Base-by-base conservation (phyloP, 1,140 invertebrate genomes). In the Drosophila suzukii region DNA sequence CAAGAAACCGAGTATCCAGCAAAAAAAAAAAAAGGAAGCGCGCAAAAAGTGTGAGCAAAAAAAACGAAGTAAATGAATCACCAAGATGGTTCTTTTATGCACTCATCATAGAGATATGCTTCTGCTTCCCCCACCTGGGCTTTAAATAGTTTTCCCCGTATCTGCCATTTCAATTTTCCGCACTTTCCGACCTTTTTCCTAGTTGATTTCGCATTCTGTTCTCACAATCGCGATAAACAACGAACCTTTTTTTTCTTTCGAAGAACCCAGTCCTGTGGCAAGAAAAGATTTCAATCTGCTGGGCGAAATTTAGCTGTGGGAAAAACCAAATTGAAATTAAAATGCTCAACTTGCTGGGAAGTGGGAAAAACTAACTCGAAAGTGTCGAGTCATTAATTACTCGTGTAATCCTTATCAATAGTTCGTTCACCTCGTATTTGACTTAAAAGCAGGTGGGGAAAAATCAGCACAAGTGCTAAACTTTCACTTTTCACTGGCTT, bases 1-100 rank as follows among this genome's bases (percentile, higher is more conserved):
- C 83, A 81, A 75, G 82, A 86, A 86, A 58, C 51, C 53, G 38
- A 47, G 47, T 46, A 55, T 54, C 61, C 56, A 46, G 56, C 43
- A 55, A 50, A 27, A 20, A 20, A n/a, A n/a, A 2, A 27, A 32
- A 61, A 43, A 59, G 49, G 54, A 55, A 62, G 56, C 32, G 15
- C 17, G 46, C 44, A 65, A 63, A 27, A 41, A 41, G 1, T 24
- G 24, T 2, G n/a, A n/a, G 60, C 30, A 39, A 20, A 50, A 27
- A 24, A 49, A 56, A 44, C 32, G n/a, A 34, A 43, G 15, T 20
- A 63, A 75, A 55, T 76, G 74, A 76, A 76, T 76, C 74, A 76
- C 49, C 73, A 60, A 55, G 73, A 56, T 68, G 61, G 59, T 75
- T 63, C 34, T 61, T 62, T 61, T 39, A 53, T 74, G 7, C 20